Base-by-base conservation (phyloP, 2,888 invertebrate species). In the Blastobasis lacticolella region DNA sequence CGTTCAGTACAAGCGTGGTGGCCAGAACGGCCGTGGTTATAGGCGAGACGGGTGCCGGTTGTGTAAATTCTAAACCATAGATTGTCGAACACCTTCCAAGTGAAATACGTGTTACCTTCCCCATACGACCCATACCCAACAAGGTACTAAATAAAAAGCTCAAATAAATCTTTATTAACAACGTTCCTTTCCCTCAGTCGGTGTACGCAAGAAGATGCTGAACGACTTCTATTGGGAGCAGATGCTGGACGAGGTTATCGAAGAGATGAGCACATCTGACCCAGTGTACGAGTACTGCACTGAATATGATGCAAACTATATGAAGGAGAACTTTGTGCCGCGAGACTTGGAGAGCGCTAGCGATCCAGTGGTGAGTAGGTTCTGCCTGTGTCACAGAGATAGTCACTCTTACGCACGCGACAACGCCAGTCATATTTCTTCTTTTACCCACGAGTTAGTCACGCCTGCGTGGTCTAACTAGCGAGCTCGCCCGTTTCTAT, bases 201-300 rank as follows among this genome's bases (percentile, higher is more conserved):
- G 89, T 51, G 73, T 85, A 49, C 82, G 89, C 9, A 83, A 75
- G 57, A 71, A 78, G 37, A 78, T 88, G 82, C 61, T 88, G 9
- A 83, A 78, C 0, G 81, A 88, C 56, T 87, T 86, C 63, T 87
- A 83, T 61, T 88, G 86, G 87, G 87, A 85, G 59, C 83, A 88
- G 78, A 87, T 87, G 85, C 60, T 88, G 43, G 81, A 82, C n/a
- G 88, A 88, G 67, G 82, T 85, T 1, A 78, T 88, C 1, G 80
- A 83, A n/a, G 88, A 88, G 56, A 47, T 88, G 45, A 75, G 72
- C 4, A 77, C 79, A 0, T 68, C 78, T 6, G 73, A 81, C 38
- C 78, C 81, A 0, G 73, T 78, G 0, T 62, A 62, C 0, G 85
- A 88, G 52, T 86, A 85, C 51, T 85, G 86, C 55, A 71, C 88